Evolutionary conservation across 2,888 invertebrate species (phyloP).

Genomic region (Aspidiotus rigidus): DNA sequence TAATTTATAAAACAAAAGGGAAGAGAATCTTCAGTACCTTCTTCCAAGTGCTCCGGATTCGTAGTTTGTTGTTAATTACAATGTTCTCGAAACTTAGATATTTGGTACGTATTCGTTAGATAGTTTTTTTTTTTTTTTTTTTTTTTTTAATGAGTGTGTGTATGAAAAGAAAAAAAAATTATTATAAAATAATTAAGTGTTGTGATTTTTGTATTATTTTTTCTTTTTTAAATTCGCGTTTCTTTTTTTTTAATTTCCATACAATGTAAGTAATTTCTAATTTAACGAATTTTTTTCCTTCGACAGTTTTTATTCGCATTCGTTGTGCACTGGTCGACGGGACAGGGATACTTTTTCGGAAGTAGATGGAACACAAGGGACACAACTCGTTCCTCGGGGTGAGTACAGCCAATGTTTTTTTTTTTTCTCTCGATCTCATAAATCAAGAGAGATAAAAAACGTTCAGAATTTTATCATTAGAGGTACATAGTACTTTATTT

Average conservation of each 20-base stretch:
- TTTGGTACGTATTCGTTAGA: slow-evolving; percentile 4
- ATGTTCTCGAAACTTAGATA: slow-evolving; percentile 4
- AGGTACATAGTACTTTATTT: no score
- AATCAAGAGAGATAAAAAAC: no score
- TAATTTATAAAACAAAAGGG: slow-evolving; percentile 2
- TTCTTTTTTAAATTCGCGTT: no score
- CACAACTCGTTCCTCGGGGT: no score
- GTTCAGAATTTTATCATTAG: no score
- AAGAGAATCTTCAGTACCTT: background rate
- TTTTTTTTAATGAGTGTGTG: background rate
- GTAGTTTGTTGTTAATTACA: slow-evolving; percentile 2
- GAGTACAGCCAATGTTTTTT: no score
- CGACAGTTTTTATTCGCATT: slow-evolving; percentile 4
- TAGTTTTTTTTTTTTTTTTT: background rate
- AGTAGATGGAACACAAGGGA: background rate
- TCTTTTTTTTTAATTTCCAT: no score
- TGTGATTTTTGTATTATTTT: no score
- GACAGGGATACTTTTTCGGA: slow-evolving; percentile 1
- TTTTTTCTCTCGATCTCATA: no score
- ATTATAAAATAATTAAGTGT: no score
- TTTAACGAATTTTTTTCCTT: background rate
- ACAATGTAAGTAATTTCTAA: no score
- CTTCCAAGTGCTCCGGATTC: background rate
- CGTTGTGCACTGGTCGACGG: background rate
- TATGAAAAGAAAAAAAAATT: background rate